Conservation (phyloP, 2,888 invertebrate species). For the Lasioglossum figueresi region DNA sequence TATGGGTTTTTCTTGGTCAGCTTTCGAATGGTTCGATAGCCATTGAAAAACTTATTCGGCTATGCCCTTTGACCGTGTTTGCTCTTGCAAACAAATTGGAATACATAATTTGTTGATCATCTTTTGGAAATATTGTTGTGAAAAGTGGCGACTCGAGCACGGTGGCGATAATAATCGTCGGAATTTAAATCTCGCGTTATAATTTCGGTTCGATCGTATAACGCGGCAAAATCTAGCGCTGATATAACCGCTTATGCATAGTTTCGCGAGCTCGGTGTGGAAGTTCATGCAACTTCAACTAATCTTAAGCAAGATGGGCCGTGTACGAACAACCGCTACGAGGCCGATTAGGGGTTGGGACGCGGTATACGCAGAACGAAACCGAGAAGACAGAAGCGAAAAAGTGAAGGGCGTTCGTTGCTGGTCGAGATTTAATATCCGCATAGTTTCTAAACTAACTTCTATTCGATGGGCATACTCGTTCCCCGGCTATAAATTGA, state of each 20-base stretch:
- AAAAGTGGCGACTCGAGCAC: neutral
- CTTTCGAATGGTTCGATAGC: no score
- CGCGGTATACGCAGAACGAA: constrained; percentile 42
- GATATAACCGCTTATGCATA: constrained; percentile 69
- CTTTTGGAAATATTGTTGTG: neutral
- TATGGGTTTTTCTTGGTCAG: no score
- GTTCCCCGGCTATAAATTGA: constrained; percentile 44
- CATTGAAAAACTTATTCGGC: no score
- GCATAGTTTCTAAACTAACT: constrained; percentile 66
- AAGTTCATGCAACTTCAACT: constrained; percentile 69
- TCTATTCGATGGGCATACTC: constrained; percentile 53
- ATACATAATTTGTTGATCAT: no score
- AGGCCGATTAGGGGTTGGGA: constrained; percentile 51
- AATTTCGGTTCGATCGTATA: constrained; percentile 45
- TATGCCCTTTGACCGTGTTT: no score
- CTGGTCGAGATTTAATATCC: constrained; percentile 66
- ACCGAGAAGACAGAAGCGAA: constrained; percentile 43
- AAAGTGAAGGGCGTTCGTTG: constrained; percentile 55
- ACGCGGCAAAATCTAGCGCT: constrained; percentile 56
- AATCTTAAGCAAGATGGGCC: constrained; percentile 68
- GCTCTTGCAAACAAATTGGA: no score
- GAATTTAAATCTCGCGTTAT: constrained; percentile 31
- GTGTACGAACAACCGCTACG: constrained; percentile 30
- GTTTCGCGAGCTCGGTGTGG: constrained; percentile 49
- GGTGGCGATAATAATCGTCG: neutral